These are phyloP conservation scores for Neria commutata DNA, from an alignment of 2,888 invertebrate genomes.

Conservation along the genomic window DNA sequence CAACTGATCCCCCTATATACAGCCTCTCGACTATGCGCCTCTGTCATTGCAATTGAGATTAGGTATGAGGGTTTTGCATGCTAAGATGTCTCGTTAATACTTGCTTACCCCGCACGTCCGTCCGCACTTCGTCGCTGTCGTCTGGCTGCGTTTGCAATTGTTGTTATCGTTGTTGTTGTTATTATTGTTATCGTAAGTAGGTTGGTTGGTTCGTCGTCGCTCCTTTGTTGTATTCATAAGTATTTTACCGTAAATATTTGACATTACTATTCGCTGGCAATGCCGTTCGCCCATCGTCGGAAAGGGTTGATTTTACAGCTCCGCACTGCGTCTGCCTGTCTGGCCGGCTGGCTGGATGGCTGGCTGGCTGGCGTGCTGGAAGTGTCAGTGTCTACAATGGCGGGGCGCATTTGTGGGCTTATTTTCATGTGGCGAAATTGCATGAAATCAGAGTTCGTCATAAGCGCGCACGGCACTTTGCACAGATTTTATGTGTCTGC, in stretches of 20 bases:
- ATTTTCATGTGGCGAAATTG: constrained; percentile 5
- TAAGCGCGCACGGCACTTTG: neutral
- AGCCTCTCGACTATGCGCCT: no score
- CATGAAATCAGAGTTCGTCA: constrained; percentile 10
- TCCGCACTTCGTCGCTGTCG: no score
- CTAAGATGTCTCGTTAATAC: constrained; percentile 24
- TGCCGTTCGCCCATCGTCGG: neutral
- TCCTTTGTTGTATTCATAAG: constrained; percentile 51
- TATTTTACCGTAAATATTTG: constrained; percentile 55
- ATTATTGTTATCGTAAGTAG: constrained; percentile 38
- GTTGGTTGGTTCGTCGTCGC: constrained; percentile 34
- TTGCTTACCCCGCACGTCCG: constrained; percentile 12
- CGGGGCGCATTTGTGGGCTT: constrained; percentile 1
- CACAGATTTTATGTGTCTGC: constrained; percentile 15
- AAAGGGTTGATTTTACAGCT: constrained; percentile 44
- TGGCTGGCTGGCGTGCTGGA: neutral
- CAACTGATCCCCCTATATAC: no score
- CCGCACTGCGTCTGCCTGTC: neutral
- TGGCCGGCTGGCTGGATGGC: neutral
- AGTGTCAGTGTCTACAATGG: neutral
- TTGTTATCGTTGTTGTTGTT: constrained; percentile 16
- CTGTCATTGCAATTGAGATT: no score
- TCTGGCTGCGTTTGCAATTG: neutral
- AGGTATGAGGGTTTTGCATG: no score
- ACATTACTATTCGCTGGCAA: constrained; percentile 42